These are phyloP conservation scores for Motacilla tschutschensis DNA, from an alignment of 2,113 vertebrate species.

Conservation along the genomic window DNA sequence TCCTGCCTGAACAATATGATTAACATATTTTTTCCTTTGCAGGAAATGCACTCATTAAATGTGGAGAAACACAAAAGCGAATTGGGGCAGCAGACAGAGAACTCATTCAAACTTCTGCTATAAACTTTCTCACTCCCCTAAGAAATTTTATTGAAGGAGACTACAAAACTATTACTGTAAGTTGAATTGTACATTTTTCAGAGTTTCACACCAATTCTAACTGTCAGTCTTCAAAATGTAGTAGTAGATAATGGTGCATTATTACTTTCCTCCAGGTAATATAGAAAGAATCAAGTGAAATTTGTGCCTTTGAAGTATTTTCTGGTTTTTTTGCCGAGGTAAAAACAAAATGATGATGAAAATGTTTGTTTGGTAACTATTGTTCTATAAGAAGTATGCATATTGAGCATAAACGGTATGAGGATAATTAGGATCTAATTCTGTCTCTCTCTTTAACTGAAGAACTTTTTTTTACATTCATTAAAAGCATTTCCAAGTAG, in stretches of 20 bases:
- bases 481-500: not conserved
- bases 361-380: not conserved
- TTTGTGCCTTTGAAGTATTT: not conserved
- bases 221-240: not conserved
- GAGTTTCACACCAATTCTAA: not conserved
- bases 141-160: constrained; percentile 97
- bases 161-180: constrained; percentile 97
- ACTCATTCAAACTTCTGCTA: constrained; percentile 91
- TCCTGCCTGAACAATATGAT: not conserved
- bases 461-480: not conserved
- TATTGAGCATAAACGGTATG: not conserved
- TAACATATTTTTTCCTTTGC: constrained; percentile 23
- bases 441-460: not conserved
- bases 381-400: not conserved
- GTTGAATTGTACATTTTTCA: constrained; percentile 50
- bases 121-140: constrained; percentile 96
- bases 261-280: not conserved
- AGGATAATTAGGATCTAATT: not conserved
- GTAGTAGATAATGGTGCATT: not conserved
- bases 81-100: constrained; percentile 94
- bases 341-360: not conserved
- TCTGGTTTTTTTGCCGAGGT: not conserved
- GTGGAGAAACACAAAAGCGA: constrained; percentile 94
- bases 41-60: constrained; percentile 97
- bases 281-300: not conserved